Conservation (phyloP, 2,888 invertebrate genomes). For the Hedya salicella region DNA sequence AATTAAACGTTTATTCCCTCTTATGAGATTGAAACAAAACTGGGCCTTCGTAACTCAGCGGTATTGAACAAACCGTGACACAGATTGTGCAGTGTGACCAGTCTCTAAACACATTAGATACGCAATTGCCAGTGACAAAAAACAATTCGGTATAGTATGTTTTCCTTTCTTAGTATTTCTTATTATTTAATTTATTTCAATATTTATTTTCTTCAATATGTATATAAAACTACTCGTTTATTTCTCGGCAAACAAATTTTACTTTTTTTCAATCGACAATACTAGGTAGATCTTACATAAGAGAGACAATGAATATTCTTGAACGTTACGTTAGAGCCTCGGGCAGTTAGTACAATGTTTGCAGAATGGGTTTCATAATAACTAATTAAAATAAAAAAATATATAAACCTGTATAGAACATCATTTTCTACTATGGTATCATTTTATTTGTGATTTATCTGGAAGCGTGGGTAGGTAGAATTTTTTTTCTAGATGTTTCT, state of each 20-base stretch:
- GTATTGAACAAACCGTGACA: background rate
- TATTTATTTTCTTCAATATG: too few relatives aligned
- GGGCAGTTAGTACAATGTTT: background rate
- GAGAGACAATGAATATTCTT: background rate
- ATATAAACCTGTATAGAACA: background rate
- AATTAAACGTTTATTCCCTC: background rate
- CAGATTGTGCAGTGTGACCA: background rate
- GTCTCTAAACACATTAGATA: background rate
- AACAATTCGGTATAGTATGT: background rate
- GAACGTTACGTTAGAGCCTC: background rate
- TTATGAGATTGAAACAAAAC: background rate
- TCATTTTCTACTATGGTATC: background rate
- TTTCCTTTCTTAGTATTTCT: background rate
- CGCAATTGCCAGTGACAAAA: background rate
- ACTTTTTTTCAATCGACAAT: background rate
- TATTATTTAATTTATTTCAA: too few relatives aligned
- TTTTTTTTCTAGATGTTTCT: background rate
- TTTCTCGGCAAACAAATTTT: background rate
- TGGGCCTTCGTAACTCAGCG: background rate
- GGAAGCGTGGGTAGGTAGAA: constrained; percentile 28
- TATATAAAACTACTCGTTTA: background rate
- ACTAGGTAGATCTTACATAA: too few relatives aligned
- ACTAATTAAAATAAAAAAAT: background rate
- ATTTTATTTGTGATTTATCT: constrained; percentile 3
- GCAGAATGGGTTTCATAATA: too few relatives aligned